These are phyloP conservation scores for Asobara japonica DNA, from an alignment of 1,140 invertebrate genomes.

Conservation along the genomic window DNA sequence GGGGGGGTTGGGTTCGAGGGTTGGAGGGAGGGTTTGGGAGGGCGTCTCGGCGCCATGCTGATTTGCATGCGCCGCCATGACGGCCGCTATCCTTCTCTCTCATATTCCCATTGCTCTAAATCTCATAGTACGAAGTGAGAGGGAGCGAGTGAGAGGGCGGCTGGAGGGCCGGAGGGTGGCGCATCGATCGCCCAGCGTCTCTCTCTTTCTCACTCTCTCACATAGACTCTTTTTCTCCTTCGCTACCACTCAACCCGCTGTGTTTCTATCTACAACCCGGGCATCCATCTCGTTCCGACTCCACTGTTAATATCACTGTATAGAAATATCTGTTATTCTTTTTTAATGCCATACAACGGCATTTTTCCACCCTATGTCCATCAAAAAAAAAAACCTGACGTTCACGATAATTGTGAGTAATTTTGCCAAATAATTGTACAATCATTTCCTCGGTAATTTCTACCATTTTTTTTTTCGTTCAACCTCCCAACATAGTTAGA, in stretches of 20 bases:
- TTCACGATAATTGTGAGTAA: neutral
- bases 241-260: conserved; percentile 24
- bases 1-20: conserved; percentile 29
- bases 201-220: conserved; percentile 43
- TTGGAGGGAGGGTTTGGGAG: conserved; percentile 43
- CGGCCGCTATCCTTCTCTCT: conserved; percentile 48
- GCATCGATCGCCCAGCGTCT: conserved; percentile 61
- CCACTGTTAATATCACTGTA: conserved; percentile 24
- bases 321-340: neutral
- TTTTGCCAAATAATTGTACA: conserved; percentile 1
- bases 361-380: conserved; percentile 5
- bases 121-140: conserved; percentile 48
- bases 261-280: conserved; percentile 6
- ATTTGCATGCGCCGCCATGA: conserved; percentile 68
- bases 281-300: conserved; percentile 26
- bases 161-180: conserved; percentile 45
- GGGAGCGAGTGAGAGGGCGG: conserved; percentile 37
- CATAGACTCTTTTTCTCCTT: conserved; percentile 18
- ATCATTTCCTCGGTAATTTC: neutral
- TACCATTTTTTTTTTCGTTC: neutral
- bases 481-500: neutral
- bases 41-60: conserved; percentile 67
- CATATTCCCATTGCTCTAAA: conserved; percentile 13
- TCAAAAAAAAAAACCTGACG: neutral
- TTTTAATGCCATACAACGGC: neutral